phyloP scores from a whole-genome alignment of 2,797 vertebrate species.

The Morus bassanus region DNA sequence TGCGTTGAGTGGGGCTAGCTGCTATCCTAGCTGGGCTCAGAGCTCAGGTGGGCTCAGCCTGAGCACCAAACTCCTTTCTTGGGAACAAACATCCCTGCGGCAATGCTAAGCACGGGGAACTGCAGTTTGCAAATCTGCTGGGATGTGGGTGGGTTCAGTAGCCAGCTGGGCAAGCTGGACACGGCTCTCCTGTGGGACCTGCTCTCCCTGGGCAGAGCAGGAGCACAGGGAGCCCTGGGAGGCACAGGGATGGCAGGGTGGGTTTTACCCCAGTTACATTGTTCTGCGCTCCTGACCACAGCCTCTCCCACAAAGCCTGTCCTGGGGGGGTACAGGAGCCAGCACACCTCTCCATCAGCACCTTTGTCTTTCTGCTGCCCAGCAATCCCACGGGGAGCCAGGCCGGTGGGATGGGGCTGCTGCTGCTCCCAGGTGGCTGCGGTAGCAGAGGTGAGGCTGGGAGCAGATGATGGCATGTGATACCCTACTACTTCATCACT shows the following conservation, averaged over 20 bases:
- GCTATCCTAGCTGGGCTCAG: neutral
- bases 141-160: neutral
- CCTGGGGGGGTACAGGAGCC: neutral
- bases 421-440: neutral
- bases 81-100: fast-evolving
- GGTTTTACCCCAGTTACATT: fast-evolving
- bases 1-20: neutral
- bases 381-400: neutral
- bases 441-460: neutral
- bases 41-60: neutral
- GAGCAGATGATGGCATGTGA: fast-evolving
- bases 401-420: fast-evolving
- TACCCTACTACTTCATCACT: fast-evolving
- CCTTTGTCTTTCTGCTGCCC: neutral
- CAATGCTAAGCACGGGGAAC: neutral
- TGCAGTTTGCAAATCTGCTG: neutral
- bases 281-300: neutral
- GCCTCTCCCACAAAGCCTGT: neutral
- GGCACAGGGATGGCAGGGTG: fast-evolving
- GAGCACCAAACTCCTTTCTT: neutral
- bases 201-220: neutral
- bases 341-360: neutral
- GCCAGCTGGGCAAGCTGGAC: no score
- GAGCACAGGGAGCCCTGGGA: neutral
- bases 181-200: neutral